Evolutionary conservation across 2,797 vertebrate species (phyloP).

Genomic region (Epinephelus coioides): DNA sequence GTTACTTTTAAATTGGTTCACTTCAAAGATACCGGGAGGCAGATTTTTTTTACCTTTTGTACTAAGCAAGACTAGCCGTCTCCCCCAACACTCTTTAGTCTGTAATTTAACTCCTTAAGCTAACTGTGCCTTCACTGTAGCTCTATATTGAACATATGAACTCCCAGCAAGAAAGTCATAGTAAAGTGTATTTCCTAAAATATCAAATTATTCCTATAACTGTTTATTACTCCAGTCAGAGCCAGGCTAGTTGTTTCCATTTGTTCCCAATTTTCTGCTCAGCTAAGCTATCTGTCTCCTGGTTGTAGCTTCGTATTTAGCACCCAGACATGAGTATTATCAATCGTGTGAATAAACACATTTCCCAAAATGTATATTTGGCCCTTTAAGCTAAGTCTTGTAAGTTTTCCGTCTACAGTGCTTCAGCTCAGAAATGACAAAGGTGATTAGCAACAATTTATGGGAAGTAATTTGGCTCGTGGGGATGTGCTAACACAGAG

Average conservation of each 20-base stretch:
- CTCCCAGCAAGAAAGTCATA: not conserved
- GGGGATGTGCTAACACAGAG: conserved; percentile 26
- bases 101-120: not conserved
- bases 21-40: no score
- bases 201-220: not conserved
- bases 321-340: not conserved
- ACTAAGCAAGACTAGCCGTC: not conserved
- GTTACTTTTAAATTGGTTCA: not conserved
- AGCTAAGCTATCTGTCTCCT: not conserved
- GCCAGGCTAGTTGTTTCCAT: no score
- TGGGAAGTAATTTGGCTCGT: conserved; percentile 39
- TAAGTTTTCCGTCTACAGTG: not conserved
- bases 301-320: not conserved
- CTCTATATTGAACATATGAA: not conserved
- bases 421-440: conserved; percentile 20
- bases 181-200: not conserved
- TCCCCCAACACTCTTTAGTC: not conserved
- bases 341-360: not conserved
- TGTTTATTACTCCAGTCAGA: not conserved
- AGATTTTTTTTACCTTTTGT: not conserved
- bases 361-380: not conserved
- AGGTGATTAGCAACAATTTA: conserved; percentile 34
- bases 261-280: not conserved
- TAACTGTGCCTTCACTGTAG: not conserved
- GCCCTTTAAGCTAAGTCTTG: conserved; percentile 2